Percentiles rank a stretch among this genome's conserved stretches.
phyloP scores from a whole-genome alignment of 2,888 invertebrate genomes.

The Sphinx pinastri region DNA sequence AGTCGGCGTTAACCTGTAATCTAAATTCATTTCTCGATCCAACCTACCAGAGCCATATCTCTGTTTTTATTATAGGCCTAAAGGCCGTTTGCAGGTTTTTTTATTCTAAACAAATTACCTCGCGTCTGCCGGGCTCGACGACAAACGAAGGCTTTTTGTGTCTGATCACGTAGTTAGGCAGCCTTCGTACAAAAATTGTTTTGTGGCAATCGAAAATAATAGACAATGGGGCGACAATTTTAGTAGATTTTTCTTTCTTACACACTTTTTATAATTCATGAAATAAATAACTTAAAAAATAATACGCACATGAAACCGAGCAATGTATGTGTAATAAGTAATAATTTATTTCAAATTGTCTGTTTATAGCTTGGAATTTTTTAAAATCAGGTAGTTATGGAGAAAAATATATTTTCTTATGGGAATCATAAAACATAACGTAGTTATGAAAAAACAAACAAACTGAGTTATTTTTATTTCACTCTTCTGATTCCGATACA shows the following conservation, averaged over 20 bases:
- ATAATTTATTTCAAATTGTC: no score
- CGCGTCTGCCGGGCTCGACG: slow-evolving; percentile 70
- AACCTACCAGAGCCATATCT: slow-evolving; percentile 79
- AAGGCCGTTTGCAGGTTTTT: slow-evolving; percentile 80
- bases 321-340: neutral
- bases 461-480: no score
- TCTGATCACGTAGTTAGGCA: slow-evolving; percentile 25
- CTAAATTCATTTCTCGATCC: slow-evolving; percentile 84
- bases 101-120: slow-evolving; percentile 81
- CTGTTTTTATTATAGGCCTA: slow-evolving; percentile 82
- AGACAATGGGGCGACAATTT: slow-evolving; percentile 15
- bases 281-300: neutral
- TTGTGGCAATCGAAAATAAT: slow-evolving; percentile 31
- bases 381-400: no score
- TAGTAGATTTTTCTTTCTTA: slow-evolving; percentile 9
- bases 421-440: no score
- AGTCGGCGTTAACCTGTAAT: slow-evolving; percentile 83
- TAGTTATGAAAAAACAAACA: no score
- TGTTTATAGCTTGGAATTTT: no score
- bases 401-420: no score
- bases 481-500: neutral
- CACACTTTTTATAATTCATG: neutral
- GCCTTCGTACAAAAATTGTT: slow-evolving; percentile 29
- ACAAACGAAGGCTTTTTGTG: slow-evolving; percentile 59
- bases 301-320: neutral